Conservation (phyloP, 1,140 invertebrate genomes). For the Bathynomus jamesi region DNA sequence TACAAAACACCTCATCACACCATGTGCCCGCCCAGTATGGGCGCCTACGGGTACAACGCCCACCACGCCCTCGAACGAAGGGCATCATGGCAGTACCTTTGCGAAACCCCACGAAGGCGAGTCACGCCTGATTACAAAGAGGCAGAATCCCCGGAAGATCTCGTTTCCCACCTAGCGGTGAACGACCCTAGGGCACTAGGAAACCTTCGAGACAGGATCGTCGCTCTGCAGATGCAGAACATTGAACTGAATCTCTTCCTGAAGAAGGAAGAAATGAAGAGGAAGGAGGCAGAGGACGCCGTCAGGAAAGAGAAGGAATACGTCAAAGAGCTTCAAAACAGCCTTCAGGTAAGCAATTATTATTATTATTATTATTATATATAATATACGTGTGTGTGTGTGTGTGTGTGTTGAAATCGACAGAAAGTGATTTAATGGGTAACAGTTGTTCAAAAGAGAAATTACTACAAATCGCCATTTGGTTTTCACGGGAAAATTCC, state of each 20-base stretch:
- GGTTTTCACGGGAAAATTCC: no score
- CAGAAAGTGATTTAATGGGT: no score
- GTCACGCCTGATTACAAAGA: neutral
- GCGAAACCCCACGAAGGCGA: neutral
- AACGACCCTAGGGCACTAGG: neutral
- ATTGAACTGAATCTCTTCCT: neutral
- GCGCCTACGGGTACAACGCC: neutral
- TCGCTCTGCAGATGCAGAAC: neutral
- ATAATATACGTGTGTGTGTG: neutral
- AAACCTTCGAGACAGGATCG: neutral
- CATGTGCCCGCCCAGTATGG: neutral
- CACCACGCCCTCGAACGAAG: neutral
- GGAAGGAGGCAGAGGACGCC: neutral
- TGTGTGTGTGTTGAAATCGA: no score
- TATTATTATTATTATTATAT: neutral
- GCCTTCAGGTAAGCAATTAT: neutral
- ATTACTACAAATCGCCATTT: no score
- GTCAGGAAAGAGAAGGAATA: neutral
- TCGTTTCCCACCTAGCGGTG: neutral
- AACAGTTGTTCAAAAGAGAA: no score
- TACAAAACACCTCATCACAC: neutral
- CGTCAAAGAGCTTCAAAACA: neutral
- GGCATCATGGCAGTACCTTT: neutral
- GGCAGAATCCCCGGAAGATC: neutral
- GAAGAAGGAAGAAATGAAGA: neutral